phyloP scores from a whole-genome alignment of 1,140 invertebrate species.

The Dendroctonus valens region DNA sequence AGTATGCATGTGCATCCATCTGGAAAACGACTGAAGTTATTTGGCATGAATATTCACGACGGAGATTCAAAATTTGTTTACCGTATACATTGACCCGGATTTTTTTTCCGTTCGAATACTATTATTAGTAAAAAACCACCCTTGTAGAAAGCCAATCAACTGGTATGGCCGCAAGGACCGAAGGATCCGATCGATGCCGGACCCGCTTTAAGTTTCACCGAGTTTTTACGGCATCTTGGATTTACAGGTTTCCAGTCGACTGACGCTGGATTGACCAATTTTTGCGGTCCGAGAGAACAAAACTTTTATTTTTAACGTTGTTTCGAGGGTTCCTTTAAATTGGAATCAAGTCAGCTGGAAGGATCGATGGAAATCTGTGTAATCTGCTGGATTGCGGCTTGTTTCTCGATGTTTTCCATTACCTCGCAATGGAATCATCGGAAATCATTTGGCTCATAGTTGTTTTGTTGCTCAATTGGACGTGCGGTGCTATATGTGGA shows the following conservation, averaged over 20 bases:
- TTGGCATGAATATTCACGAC: conserved; percentile 28
- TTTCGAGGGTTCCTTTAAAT: conserved; percentile 27
- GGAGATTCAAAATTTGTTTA: conserved; percentile 13
- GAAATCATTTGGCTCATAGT: too few relatives aligned
- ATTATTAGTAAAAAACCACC: not conserved
- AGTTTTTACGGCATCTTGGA: conserved; percentile 29
- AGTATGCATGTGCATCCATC: conserved; percentile 27
- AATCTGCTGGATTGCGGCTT: not conserved
- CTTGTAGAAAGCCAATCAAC: not conserved
- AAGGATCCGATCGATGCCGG: conserved; percentile 11
- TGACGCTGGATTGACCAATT: conserved; percentile 28
- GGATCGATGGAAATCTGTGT: conserved; percentile 25
- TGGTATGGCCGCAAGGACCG: conserved; percentile 2
- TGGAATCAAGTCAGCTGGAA: conserved; percentile 28
- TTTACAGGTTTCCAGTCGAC: conserved; percentile 30
- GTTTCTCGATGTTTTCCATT: too few relatives aligned
- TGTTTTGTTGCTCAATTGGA: too few relatives aligned
- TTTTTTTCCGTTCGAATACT: not conserved
- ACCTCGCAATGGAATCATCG: too few relatives aligned
- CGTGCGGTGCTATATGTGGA: too few relatives aligned
- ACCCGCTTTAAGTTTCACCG: conserved; percentile 18
- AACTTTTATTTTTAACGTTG: conserved; percentile 33
- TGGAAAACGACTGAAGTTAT: conserved; percentile 23
- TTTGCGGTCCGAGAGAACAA: conserved; percentile 29
- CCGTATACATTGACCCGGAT: conserved; percentile 5